phyloP scores from a whole-genome alignment of 2,888 invertebrate genomes.

The Ecliptopera silaceata region DNA sequence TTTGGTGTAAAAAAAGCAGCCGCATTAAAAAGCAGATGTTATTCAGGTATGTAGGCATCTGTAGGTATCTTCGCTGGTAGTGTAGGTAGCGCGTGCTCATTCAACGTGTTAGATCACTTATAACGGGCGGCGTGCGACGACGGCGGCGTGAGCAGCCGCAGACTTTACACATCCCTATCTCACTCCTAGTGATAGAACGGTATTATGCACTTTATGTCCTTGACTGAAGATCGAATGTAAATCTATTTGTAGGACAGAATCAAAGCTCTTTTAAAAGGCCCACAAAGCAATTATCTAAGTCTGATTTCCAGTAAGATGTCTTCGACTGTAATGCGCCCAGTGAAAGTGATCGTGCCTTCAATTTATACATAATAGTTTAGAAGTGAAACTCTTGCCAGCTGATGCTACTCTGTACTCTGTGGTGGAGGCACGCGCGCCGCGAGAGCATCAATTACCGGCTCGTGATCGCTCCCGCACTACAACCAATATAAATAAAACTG shows the following conservation, averaged over 20 bases:
- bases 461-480: conserved; percentile 81
- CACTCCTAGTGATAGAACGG: background rate
- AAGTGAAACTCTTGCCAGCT: conserved; percentile 8
- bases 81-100: conserved; percentile 49
- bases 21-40: too few relatives aligned
- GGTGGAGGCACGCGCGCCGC: conserved; percentile 61
- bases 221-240: background rate
- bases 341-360: too few relatives aligned
- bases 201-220: background rate
- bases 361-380: background rate
- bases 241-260: background rate
- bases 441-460: conserved; percentile 78
- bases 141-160: conserved; percentile 45
- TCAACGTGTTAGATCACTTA: conserved; percentile 55
- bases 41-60: background rate
- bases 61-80: conserved; percentile 12
- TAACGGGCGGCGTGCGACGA: conserved; percentile 50
- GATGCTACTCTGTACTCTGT: conserved; percentile 10
- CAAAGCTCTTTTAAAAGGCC: too few relatives aligned
- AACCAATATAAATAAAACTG: conserved; percentile 78
- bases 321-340: too few relatives aligned
- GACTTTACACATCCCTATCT: conserved; percentile 28
- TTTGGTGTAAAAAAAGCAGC: too few relatives aligned
- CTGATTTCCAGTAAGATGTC: too few relatives aligned
- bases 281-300: too few relatives aligned